These are phyloP conservation scores for Sphenodon punctatus DNA, from an alignment of 2,797 vertebrate genomes.

Conservation along the genomic window DNA sequence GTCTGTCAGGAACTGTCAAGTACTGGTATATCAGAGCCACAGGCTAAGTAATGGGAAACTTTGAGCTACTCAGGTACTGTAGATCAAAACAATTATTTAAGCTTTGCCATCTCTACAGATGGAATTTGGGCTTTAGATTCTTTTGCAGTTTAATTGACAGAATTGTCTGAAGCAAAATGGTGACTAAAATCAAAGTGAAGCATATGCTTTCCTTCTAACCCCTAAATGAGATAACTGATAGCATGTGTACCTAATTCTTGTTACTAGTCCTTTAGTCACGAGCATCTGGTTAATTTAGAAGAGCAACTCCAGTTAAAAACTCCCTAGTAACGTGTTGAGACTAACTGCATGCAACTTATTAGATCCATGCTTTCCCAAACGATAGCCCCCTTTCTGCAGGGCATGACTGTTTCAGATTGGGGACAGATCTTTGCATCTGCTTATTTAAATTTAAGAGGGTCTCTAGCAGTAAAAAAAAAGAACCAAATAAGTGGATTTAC, in stretches of 20 bases:
- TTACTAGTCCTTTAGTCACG: constrained; percentile 48
- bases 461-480: constrained; percentile 58
- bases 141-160: constrained; percentile 56
- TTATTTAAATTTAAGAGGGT: constrained; percentile 67
- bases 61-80: neutral
- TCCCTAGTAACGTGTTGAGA: constrained; percentile 68
- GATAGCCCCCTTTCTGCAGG: constrained; percentile 62
- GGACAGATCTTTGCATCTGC: constrained; percentile 46
- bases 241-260: constrained; percentile 64
- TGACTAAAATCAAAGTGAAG: constrained; percentile 64
- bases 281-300: constrained; percentile 71
- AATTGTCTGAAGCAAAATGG: constrained; percentile 50
- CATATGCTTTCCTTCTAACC: constrained; percentile 51
- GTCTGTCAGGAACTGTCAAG: neutral
- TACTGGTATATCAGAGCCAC: neutral
- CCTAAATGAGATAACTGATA: constrained; percentile 63
- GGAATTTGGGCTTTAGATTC: constrained; percentile 11
- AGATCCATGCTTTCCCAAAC: constrained; percentile 63
- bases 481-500: constrained; percentile 69
- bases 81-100: neutral
- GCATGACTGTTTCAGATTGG: constrained; percentile 66
- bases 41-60: neutral
- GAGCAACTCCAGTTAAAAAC: constrained; percentile 75
- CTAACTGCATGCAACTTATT: constrained; percentile 75
- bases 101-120: constrained; percentile 10